Conservation (phyloP, 92 coral and sea anemone genomes). For the Actinernus sp. region DNA sequence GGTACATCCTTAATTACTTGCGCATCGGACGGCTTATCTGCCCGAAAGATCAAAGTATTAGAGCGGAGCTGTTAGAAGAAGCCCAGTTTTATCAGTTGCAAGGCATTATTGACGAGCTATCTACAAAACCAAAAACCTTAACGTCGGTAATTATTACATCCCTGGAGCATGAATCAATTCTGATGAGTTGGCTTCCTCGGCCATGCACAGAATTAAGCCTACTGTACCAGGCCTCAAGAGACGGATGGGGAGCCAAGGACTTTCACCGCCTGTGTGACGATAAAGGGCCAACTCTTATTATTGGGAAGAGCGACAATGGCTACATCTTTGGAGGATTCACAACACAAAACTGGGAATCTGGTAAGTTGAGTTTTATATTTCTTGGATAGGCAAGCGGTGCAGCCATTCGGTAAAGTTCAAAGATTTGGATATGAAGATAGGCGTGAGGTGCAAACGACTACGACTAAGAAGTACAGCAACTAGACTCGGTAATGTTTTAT, state of each 20-base stretch:
- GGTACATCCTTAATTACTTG: constrained; percentile 70
- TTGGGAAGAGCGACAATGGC: constrained; percentile 18
- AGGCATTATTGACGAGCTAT: constrained; percentile 38
- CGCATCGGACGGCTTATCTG: constrained; percentile 49
- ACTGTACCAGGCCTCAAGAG: constrained; percentile 24
- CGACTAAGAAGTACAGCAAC: too few species aligned
- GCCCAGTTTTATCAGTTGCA: constrained; percentile 70
- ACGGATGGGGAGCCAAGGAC: constrained; percentile 17
- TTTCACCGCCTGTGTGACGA: constrained; percentile 60
- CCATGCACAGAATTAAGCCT: background rate
- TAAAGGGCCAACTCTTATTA: constrained; percentile 41
- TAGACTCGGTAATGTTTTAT: too few species aligned
- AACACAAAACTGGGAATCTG: constrained; percentile 42
- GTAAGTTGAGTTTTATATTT: too few species aligned
- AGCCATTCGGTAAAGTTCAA: too few species aligned
- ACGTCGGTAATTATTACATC: background rate
- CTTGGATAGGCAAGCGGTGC: too few species aligned
- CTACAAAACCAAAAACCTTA: too few species aligned
- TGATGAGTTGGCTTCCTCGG: constrained; percentile 39
- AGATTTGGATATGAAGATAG: too few species aligned
- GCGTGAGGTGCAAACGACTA: too few species aligned
- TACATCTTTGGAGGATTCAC: constrained; percentile 56
- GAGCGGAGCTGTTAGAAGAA: constrained; percentile 45
- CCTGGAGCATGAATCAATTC: constrained; percentile 24
- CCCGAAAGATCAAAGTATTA: constrained; percentile 37